Base-by-base conservation (phyloP, 2,888 invertebrate species). In the Hylaea fasciaria region DNA sequence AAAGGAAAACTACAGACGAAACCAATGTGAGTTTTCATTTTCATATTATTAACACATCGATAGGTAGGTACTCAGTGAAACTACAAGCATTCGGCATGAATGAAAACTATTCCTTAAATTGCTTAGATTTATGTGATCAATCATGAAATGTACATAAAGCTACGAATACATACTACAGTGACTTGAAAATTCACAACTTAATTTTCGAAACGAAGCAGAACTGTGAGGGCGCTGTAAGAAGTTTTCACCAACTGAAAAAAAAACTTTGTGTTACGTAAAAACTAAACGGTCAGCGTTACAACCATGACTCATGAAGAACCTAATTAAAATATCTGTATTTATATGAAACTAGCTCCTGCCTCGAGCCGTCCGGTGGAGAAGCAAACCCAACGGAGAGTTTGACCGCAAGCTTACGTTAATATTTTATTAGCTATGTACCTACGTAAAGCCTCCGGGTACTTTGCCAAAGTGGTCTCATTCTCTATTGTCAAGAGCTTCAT, bases 171-270 rank as follows among this genome's bases (percentile, higher is more conserved):
- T n/a, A n/a, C n/a, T n/a, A n/a, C n/a, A n/a, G n/a, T n/a, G n/a
- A 9, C 7, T 9, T 32, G 32, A 10, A 1, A 9, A 53, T 46
- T 45, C n/a, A 4, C n/a, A 1, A 57, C 40, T 62, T 14, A 47
- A 14, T 28, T 28, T 40, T 41, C 29, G n/a, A 88, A 80, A 29
- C 85, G 77, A 3, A 91, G 82, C n/a, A 91, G 64, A 2, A 91
- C 80, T 39, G 90, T 89, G 8, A 91, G 74, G 8, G 88, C 89
- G 48, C 85, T 89, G 76, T 91, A 91, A 0, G 91, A 89, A 0
- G 89, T 86, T 72, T 90, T 91, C 70, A 91, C 81, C 68, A 91
- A 76, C 91, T 91, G 85, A 48, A 87, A 89, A 68, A 57, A 51
- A 63, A 32, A 45, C 47, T 45, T n/a, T 13, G 52, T 8, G 2